Conservation (phyloP, 1,140 invertebrate genomes). For the Zaprionus kolodkinae region DNA sequence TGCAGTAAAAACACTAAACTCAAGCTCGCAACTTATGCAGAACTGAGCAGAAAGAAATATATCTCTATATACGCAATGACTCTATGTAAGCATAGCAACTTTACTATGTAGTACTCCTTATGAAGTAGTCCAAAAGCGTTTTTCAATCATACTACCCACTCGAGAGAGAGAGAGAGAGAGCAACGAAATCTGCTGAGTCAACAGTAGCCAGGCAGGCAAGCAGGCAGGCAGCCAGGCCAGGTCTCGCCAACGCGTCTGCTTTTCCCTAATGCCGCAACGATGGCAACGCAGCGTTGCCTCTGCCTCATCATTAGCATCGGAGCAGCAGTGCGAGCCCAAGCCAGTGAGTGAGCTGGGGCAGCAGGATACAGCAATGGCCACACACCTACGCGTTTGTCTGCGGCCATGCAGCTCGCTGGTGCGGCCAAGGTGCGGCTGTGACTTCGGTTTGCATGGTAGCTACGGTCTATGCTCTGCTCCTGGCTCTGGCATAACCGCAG, state of each 20-base stretch:
- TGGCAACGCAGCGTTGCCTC: too few relatives aligned
- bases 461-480: too few relatives aligned
- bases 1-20: neutral
- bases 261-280: slow-evolving; percentile 23
- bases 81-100: neutral
- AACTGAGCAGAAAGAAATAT: neutral
- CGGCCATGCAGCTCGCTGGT: slow-evolving; percentile 64
- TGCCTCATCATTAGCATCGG: slow-evolving; percentile 76
- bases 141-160: neutral
- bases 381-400: slow-evolving; percentile 75
- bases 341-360: too few relatives aligned
- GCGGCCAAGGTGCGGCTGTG: slow-evolving; percentile 65
- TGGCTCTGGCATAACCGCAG: slow-evolving; percentile 59
- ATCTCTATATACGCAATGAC: neutral
- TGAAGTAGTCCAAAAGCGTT: neutral
- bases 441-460: slow-evolving; percentile 9
- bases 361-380: slow-evolving; percentile 29
- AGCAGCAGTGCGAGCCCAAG: slow-evolving; percentile 15
- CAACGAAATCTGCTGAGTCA: slow-evolving; percentile 70
- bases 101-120: too few relatives aligned
- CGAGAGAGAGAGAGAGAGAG: slow-evolving; percentile 1
- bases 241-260: slow-evolving; percentile 30
- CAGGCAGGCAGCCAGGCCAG: slow-evolving; percentile 17
- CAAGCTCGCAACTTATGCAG: too few relatives aligned
- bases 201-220: slow-evolving; percentile 42